Conservation (phyloP, 2,113 vertebrate genomes). For the Hypomesus transpacificus region DNA sequence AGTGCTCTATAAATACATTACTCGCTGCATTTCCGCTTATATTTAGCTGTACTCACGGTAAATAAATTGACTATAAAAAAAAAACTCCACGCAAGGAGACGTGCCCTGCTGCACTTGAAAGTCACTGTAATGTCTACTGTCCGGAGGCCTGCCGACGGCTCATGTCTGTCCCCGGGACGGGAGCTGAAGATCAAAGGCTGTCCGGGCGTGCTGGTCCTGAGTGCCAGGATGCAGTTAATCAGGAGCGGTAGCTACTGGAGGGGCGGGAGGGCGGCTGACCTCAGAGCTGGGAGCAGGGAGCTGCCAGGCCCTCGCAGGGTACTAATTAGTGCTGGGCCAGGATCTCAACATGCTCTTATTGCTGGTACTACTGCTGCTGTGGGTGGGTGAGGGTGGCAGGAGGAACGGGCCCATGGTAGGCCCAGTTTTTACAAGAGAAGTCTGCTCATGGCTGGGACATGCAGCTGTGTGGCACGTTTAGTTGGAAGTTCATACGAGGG, state of each 20-base stretch:
- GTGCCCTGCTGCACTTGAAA: no score
- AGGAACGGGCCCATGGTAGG: no score
- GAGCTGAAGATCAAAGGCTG: slow-evolving; percentile 56
- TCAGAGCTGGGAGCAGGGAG: not conserved
- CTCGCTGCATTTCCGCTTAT: no score
- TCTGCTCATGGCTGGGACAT: no score
- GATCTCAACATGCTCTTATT: no score
- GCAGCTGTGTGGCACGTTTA: slow-evolving; percentile 6
- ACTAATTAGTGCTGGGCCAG: slow-evolving; percentile 20
- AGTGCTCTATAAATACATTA: no score
- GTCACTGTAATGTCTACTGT: no score
- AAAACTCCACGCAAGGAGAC: no score
- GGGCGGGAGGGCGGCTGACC: slow-evolving; percentile 17
- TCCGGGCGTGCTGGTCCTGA: slow-evolving; percentile 3
- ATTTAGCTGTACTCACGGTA: no score
- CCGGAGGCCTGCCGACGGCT: slow-evolving; percentile 29
- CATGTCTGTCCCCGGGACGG: slow-evolving; percentile 40
- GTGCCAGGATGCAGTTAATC: slow-evolving; percentile 58
- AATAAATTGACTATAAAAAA: no score
- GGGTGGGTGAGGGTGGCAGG: slow-evolving; percentile 5
- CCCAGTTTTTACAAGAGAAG: no score
- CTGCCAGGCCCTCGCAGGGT: not conserved
- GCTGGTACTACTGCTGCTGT: not conserved
- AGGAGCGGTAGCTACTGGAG: slow-evolving; percentile 34
- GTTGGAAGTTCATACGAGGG: not conserved